Evolutionary conservation across 2,888 invertebrate species (phyloP).

Genomic region (Punctoribates punctum): DNA sequence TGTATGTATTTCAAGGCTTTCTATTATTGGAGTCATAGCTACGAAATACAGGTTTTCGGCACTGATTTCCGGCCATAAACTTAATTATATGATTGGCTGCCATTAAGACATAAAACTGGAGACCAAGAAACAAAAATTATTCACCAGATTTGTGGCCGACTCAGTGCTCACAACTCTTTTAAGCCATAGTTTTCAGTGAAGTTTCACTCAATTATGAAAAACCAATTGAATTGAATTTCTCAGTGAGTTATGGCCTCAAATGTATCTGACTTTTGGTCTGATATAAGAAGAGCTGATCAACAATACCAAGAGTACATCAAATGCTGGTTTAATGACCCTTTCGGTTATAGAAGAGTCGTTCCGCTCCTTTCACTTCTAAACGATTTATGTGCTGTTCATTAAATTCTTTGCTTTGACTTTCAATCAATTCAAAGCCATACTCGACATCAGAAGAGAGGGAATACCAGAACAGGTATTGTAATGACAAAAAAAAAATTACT

Average conservation of each 20-base stretch:
- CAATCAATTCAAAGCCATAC: background rate
- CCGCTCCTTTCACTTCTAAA: conserved; percentile 23
- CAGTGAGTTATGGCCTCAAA: no score
- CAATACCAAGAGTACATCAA: background rate
- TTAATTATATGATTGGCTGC: background rate
- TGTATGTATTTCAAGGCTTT: background rate
- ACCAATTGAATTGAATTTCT: no score
- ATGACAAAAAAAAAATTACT: no score
- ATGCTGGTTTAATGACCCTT: conserved; percentile 28
- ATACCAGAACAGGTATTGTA: no score
- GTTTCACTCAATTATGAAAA: no score
- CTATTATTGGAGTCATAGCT: background rate
- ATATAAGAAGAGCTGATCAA: no score
- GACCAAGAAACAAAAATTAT: background rate
- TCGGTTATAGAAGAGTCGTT: conserved; percentile 20
- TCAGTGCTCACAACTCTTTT: no score
- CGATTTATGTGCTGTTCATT: conserved; percentile 8
- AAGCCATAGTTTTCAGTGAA: no score
- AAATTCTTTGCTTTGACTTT: conserved; percentile 11
- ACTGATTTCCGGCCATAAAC: background rate
- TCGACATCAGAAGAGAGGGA: no score
- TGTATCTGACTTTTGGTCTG: no score
- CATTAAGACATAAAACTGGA: no score
- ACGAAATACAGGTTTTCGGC: background rate
- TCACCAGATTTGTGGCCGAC: background rate